Evolutionary conservation across 2,888 invertebrate species (phyloP).

Genomic region (Drosophila nr. medialis): DNA sequence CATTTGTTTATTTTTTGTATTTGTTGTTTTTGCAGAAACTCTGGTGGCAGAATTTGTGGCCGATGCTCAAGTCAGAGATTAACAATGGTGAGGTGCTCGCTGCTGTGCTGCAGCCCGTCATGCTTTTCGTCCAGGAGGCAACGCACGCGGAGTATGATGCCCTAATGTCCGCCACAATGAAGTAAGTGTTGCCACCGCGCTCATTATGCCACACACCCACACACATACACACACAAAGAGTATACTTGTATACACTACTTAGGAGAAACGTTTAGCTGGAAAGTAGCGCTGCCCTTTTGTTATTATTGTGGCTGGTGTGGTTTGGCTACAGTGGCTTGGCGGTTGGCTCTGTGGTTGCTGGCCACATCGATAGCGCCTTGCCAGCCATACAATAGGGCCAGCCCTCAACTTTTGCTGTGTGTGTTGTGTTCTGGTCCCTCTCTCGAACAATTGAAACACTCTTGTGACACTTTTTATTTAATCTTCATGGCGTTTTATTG

Average conservation of each 20-base stretch:
- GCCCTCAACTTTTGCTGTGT: constrained; percentile 38
- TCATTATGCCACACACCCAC: constrained; percentile 35
- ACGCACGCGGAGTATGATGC: constrained; percentile 91
- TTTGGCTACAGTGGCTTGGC: not conserved
- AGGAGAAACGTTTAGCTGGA: constrained; percentile 27
- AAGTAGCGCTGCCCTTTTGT: constrained; percentile 40
- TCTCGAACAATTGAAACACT: constrained; percentile 75
- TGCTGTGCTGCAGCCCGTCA: constrained; percentile 92
- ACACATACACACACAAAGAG: not conserved
- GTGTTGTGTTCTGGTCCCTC: constrained; percentile 10
- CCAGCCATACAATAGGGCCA: constrained; percentile 47
- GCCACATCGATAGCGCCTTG: constrained; percentile 19
- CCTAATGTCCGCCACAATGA: constrained; percentile 93
- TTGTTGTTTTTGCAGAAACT: constrained; percentile 90
- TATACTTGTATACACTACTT: constrained; percentile 21
- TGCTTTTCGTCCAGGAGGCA: constrained; percentile 92
- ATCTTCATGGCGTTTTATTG: constrained; percentile 73
- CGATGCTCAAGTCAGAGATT: constrained; percentile 93
- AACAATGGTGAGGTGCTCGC: constrained; percentile 93
- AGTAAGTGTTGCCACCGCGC: constrained; percentile 86
- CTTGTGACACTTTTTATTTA: constrained; percentile 78
- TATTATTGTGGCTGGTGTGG: constrained; percentile 43
- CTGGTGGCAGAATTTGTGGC: constrained; percentile 97
- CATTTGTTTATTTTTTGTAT: too few relatives aligned
- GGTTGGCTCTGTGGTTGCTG: constrained; percentile 1